A percentile compares a stretch with the other conserved stretches of the same genome.
Evolutionary conservation across 2,113 vertebrate species (phyloP).

Genomic region (Acinonyx jubatus): DNA sequence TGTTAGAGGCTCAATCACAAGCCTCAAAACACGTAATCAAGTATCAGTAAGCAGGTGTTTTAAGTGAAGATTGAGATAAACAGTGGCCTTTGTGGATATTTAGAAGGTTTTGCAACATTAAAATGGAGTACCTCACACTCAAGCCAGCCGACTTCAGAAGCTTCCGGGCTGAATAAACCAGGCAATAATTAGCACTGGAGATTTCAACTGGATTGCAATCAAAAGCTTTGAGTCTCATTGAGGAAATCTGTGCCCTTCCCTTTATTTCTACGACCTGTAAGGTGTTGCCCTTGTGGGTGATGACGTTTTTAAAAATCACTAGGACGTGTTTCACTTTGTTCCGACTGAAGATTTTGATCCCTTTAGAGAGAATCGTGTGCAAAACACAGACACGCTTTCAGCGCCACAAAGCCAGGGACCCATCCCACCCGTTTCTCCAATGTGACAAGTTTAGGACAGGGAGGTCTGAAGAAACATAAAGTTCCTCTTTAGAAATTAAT

Average conservation of each 20-base stretch:
- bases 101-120: constrained; percentile 60
- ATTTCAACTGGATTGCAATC: not conserved
- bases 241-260: not conserved
- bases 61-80: constrained; percentile 64
- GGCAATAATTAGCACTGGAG: constrained; percentile 57
- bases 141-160: not conserved
- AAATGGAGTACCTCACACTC: constrained; percentile 30
- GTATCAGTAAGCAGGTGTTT: constrained; percentile 68
- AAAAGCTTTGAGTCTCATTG: not conserved
- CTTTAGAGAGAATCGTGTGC: not conserved
- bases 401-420: not conserved
- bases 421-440: not conserved
- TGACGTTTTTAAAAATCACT: not conserved
- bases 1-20: constrained; percentile 69
- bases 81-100: constrained; percentile 65
- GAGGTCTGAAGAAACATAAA: not conserved
- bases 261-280: constrained; percentile 6
- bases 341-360: not conserved
- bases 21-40: constrained; percentile 70
- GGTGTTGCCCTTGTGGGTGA: not conserved
- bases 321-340: not conserved
- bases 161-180: not conserved
- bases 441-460: not conserved
- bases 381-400: not conserved
- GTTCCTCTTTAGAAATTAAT: not conserved